Evolutionary conservation across 2,797 vertebrate genomes (phyloP), one percentile per base, ranked within the genome.

Genomic region (Dermochelys coriacea): DNA sequence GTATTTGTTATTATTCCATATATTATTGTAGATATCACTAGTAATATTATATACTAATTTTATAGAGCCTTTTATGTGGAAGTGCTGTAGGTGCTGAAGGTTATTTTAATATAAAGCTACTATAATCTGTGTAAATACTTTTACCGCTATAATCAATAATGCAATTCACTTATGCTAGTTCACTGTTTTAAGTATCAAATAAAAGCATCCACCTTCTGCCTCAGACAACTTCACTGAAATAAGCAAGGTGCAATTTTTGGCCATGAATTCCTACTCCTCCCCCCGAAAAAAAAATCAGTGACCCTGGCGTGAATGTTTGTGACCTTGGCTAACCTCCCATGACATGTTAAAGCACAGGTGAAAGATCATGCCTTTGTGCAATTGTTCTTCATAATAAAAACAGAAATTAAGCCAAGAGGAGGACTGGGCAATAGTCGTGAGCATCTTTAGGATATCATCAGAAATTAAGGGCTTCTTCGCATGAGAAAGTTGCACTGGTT

Each of bases 191-290:
- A 34, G 59, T 61, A 61, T 34, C 59, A 61, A 34, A 61, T 61
- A 92, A 78, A 89, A 14, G 9, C 8, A 0, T 18, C 68, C 84
- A 49, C 15, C 68, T 88, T 95, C 45, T 59, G 16, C 45, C 10
- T 74, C 16, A 19, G 12, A 45, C 0, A 82, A 85, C 82, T 68
- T 75, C 23, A 82, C 59, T 61, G 59, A 80, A 49, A 29, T 50
- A 84, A 86, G 19, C 0, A 2, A 31, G 0, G 5, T 23, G 21
- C 1, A 34, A 80, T 31, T 27, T n/a, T 19, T 7, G 3, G 0
- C 1, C 3, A 11, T 4, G 23, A 10, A 54, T 54, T 54, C 52
- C 21, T 50, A 50, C 49, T 54, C 9, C 21, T 50, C 16, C 50
- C 50, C 50, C 50, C 19, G 5, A 19, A 2, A 23, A 54, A 4